Percentiles rank a stretch among this genome's conserved stretches.
These are phyloP conservation scores for Alethe castanea DNA, from an alignment of 2,113 vertebrate genomes.

Conservation along the genomic window DNA sequence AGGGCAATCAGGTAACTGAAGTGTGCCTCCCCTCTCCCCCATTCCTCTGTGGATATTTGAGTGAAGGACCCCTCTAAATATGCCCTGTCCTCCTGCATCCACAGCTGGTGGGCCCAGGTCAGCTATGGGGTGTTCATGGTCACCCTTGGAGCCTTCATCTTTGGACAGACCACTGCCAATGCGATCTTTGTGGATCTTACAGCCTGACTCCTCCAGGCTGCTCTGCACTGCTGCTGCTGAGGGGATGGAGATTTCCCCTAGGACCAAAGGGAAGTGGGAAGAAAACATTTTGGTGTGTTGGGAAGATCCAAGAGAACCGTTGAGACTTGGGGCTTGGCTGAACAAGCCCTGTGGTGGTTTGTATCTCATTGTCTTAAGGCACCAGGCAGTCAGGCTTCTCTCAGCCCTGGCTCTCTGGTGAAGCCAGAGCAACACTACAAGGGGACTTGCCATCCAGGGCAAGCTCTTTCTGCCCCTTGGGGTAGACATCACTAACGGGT, in stretches of 20 bases:
- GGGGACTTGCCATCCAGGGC: background rate
- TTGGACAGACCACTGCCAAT: conserved; percentile 85
- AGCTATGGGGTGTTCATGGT: conserved; percentile 82
- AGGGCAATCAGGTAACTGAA: conserved; percentile 80
- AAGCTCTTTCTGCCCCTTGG: background rate
- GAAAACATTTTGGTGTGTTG: background rate
- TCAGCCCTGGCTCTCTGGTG: background rate
- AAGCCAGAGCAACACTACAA: background rate
- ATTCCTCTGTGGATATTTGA: background rate
- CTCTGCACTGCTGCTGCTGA: background rate
- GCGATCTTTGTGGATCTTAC: conserved; percentile 79
- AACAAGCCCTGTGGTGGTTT: background rate
- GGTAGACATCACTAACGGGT: background rate
- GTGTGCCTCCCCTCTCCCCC: accelerated
- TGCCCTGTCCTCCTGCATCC: background rate
- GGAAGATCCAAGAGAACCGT: background rate
- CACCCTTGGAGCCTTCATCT: conserved; percentile 84
- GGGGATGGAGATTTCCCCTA: background rate
- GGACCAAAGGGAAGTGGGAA: background rate
- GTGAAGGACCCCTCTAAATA: background rate
- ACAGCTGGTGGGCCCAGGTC: conserved; percentile 89
- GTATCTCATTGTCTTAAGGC: background rate
- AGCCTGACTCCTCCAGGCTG: conserved; percentile 47
- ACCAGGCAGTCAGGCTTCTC: background rate
- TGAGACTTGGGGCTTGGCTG: background rate